Base-by-base conservation (phyloP, 2,888 invertebrate genomes). In the Drosophila acutilabella region DNA sequence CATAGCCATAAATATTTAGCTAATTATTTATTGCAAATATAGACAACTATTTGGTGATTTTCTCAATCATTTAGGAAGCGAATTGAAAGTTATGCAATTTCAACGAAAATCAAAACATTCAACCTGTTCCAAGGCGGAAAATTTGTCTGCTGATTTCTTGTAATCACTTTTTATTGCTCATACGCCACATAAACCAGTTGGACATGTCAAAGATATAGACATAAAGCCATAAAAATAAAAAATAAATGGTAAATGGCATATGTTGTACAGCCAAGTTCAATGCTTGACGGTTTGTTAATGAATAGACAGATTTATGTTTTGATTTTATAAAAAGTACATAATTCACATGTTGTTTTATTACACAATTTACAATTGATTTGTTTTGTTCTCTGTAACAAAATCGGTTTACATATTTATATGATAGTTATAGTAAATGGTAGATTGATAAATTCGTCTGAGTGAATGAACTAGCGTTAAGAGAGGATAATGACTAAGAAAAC, bases 241-340 rank as follows among this genome's bases (percentile, higher is more conserved):
- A 42, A 45, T 54, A 30, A 36, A 36, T 13, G 36, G 13, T 36
- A 36, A 36, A 38, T 20, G 33, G 57, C 52, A 38, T 70, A 53
- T 56, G 52, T 51, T 52, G 57, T 30, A 26, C 38, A 51, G 38
- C 33, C 74, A 85, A 85, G 85, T 85, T 85, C 85, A 85, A 82
- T 81, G 84, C 68, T 81, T 81, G 80, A 78, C 51, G 48, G 33
- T 36, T 30, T 7, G 23, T 41, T 23, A 40, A 64, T 51, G 13
- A n/a, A 62, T 44, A 38, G 14, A 38, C 11, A 16, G 1, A 33
- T 33, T 44, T 13, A 40, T 42, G 30, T 5, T 52, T 59, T 78
- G 84, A 78, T 81, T 86, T 84, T 82, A 86, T 85, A 84, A 86
- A 85, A 85, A 85, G 86, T 85, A 85, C 86, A 86, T 85, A 85